Evolutionary conservation across 2,888 invertebrate genomes (phyloP).

Genomic region (Dione juno): DNA sequence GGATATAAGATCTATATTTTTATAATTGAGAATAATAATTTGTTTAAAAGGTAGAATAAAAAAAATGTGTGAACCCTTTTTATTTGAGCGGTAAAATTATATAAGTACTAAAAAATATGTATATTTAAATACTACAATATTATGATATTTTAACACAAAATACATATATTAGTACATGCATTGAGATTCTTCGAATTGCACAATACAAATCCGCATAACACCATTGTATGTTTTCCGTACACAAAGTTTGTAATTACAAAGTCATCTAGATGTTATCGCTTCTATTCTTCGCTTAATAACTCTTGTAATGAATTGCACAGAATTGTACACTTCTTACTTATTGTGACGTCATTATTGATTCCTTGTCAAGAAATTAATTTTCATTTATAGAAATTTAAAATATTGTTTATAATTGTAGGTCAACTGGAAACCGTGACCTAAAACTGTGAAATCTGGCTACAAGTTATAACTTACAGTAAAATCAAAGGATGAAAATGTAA

Average conservation of each 20-base stretch:
- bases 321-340: conserved; percentile 7
- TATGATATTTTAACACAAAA: conserved; percentile 1
- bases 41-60: background rate
- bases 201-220: conserved; percentile 38
- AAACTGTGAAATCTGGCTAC: too few species aligned
- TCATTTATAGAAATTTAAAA: too few species aligned
- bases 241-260: conserved; percentile 49
- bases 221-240: conserved; percentile 42
- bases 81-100: background rate
- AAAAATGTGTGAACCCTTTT: background rate
- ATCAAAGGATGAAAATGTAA: too few species aligned
- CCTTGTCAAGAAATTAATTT: background rate
- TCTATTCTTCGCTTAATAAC: conserved; percentile 36
- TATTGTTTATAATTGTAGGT: too few species aligned
- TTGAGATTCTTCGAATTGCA: conserved; percentile 41
- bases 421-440: too few species aligned
- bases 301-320: conserved; percentile 21
- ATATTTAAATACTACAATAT: background rate
- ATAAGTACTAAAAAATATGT: background rate
- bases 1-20: background rate
- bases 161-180: conserved; percentile 15
- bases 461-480: too few species aligned
- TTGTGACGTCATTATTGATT: background rate
- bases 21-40: background rate
- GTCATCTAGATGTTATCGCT: conserved; percentile 48